Base-by-base conservation (phyloP, 2,888 invertebrate species). In the Tridacna crocea region DNA sequence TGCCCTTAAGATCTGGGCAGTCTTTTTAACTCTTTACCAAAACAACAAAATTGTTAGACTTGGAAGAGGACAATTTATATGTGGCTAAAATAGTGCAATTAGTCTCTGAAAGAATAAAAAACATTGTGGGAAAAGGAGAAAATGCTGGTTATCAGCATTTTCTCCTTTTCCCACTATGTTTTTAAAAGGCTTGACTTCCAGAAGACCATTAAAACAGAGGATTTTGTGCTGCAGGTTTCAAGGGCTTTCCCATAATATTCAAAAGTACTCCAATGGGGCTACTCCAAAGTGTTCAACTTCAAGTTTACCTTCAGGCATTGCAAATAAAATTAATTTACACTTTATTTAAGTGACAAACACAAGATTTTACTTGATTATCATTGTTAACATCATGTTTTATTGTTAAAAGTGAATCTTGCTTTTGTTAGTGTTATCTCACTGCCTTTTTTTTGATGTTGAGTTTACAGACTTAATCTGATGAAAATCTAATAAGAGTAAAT, bases 311-410 rank as follows among this genome's bases (percentile, higher is more conserved):
- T 12, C 17, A 19, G 68, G 68, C 17, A 24, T 51, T 70, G 12
- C 15, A 70, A 70, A 70, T 51, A 22, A 70, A 70, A 48, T 70
- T 24, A 70, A 24, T 22, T 51, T 24, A 70, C 70, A 70, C 70
- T 70, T 70, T 51, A 24, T 70, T 70, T 51, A 70, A 70, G 70
- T 70, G 70, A 47, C 19, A 48, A 51, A 51, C 26, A 47, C 10
- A 51, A 70, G 70, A 70, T 70, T 61, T 61, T 10, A 70, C n/a
- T n/a, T 70, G 70, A 70, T 70, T 22, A 70, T 70, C 70, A 24
- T 22, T n/a, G 4, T 70, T 51, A 15, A 51, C 48, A 70, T 70
- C 70, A 47, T 70, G 70, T 70, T 70, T 24, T 27, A 66, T 66
- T 66, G 66, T 55, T 55, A 19, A 55, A 55, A 19, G 19, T 55